phyloP scores from a whole-genome alignment of 2,888 invertebrate species.

The Lacanobia oleracea region DNA sequence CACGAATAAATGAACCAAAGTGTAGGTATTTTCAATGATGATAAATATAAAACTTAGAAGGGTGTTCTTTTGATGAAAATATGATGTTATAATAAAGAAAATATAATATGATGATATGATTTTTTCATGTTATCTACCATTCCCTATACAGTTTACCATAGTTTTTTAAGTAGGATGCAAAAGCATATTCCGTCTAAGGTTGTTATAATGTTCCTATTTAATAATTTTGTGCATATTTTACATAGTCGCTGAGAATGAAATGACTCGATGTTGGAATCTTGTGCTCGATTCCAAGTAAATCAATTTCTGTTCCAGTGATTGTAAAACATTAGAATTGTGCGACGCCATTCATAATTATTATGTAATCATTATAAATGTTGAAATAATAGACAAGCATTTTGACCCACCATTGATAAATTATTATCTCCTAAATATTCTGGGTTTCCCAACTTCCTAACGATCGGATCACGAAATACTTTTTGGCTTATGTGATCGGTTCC shows the following conservation, averaged over 20 bases:
- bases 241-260: background rate
- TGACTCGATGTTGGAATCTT: background rate
- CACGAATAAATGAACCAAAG: no score
- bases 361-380: background rate
- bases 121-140: background rate
- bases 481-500: background rate
- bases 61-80: no score
- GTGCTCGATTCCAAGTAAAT: background rate
- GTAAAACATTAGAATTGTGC: background rate
- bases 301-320: background rate
- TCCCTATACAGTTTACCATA: background rate
- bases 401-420: slow-evolving; percentile 22
- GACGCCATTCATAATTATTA: background rate
- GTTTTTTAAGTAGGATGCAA: slow-evolving; percentile 14
- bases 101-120: no score
- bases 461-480: slow-evolving; percentile 18
- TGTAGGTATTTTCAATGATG: no score
- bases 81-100: no score
- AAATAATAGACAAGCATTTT: slow-evolving; percentile 10
- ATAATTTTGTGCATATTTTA: background rate
- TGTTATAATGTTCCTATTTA: background rate
- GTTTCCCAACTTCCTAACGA: slow-evolving; percentile 25
- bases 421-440: slow-evolving; percentile 1
- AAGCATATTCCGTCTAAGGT: background rate
- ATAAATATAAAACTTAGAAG: no score